These are phyloP conservation scores for Gavialis gangeticus DNA, from an alignment of 2,113 vertebrate genomes.

Conservation along the genomic window DNA sequence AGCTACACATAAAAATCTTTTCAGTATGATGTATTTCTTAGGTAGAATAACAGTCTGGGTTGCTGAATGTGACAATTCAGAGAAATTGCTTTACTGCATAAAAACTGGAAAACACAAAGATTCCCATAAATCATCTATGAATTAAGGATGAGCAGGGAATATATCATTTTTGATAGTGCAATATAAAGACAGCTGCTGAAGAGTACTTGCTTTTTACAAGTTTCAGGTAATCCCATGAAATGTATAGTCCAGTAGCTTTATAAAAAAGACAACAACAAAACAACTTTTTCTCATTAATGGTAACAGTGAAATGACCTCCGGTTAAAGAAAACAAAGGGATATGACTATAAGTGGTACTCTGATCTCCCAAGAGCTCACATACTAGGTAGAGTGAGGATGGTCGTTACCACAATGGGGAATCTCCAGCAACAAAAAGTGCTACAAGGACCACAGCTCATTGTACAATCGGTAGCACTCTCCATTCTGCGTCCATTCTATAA, in stretches of 20 bases:
- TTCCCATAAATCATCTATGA: background rate
- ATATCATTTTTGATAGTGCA: background rate
- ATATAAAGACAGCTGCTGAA: background rate
- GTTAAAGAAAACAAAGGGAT: background rate
- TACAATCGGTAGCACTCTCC: background rate
- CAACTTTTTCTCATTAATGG: background rate
- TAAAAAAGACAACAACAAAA: background rate
- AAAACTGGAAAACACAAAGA: background rate
- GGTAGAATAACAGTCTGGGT: background rate
- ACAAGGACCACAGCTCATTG: background rate
- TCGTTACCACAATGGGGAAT: background rate
- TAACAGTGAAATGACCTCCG: background rate
- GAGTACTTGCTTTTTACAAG: background rate
- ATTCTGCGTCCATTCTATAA: background rate
- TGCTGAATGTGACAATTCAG: background rate
- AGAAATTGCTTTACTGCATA: background rate
- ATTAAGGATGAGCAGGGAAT: constrained; percentile 15
- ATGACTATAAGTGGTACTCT: background rate
- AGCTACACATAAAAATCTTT: background rate
- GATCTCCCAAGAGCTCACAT: background rate
- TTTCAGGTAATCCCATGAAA: background rate
- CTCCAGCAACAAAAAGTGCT: background rate
- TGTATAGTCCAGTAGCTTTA: background rate
- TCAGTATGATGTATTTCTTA: background rate
- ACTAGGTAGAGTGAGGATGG: background rate